These are phyloP conservation scores for Micromussa lordhowensis DNA, from an alignment of 92 coral and sea anemone species.

Conservation along the genomic window DNA sequence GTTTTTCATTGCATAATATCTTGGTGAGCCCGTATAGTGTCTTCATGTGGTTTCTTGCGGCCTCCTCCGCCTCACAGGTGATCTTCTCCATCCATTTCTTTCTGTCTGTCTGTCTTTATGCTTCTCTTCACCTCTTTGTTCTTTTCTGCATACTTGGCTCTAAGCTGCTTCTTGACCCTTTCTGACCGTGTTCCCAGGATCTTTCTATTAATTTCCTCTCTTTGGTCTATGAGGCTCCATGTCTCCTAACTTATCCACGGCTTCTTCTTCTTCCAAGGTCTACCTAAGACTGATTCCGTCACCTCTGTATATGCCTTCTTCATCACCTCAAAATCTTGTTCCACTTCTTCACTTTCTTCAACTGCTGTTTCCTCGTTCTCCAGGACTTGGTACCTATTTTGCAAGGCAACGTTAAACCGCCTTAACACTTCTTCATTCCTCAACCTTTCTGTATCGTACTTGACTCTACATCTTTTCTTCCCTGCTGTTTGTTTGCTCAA, in stretches of 20 bases:
- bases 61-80: too few relatives aligned
- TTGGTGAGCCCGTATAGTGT: neutral
- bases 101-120: too few relatives aligned
- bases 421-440: neutral
- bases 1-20: conserved; percentile 9
- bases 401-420: conserved; percentile 16
- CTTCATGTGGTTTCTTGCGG: conserved; percentile 11
- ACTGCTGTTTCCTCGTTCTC: too few relatives aligned
- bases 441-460: conserved; percentile 49
- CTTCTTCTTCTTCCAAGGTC: too few relatives aligned
- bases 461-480: conserved; percentile 19
- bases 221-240: conserved; percentile 8
- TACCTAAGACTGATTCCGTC: too few relatives aligned
- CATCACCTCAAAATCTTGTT: too few relatives aligned
- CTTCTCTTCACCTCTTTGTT: too few relatives aligned
- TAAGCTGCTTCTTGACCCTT: conserved; percentile 8
- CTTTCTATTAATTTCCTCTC: conserved; percentile 17
- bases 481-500: conserved; percentile 24
- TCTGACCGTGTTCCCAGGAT: conserved; percentile 19
- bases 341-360: too few relatives aligned
- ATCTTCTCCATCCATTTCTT: too few relatives aligned
- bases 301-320: too few relatives aligned
- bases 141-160: neutral
- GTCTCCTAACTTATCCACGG: too few relatives aligned
- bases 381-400: neutral